Base-by-base conservation (phyloP, 92 coral and sea anemone species). In the Porites lobata region DNA sequence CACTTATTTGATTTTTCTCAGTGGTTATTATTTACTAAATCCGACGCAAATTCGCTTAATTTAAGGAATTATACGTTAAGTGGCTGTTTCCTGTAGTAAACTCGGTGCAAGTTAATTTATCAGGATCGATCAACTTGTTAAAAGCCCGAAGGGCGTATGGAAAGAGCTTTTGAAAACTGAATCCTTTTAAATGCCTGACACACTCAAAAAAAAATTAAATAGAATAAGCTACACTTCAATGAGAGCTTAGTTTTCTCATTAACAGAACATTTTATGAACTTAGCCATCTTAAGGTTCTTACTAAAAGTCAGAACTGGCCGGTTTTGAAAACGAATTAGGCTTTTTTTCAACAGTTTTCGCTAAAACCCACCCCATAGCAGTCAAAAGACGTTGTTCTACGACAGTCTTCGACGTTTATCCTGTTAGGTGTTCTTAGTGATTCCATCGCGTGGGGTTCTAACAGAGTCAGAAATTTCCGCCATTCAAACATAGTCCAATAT, bases 371-470 rank as follows among this genome's bases (percentile, higher is more conserved):
- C 47, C 47, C 6, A 38, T 38, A 38, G 47, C 47, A 38, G 47
- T 38, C 47, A 38, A 38, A 38, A 38, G 47, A 38, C 47, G 47
- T 38, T 38, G 47, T 38, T 38, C 47, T 38, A 38, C 6, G 47
- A 38, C 47, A 38, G 47, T 2, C 4, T 38, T 38, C 47, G 47
- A 38, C 47, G 47, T 3, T 38, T 38, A 38, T 38, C 47, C 47
- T 38, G 47, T 38, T 38, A 38, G 47, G 47, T 38, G 47, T 61
- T 73, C 80, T 12, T 32, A 58, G 87, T 53, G 50, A 13, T 6
- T 61, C 62, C 87, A 74, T 84, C 87, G 87, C 74, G 87, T 84
- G 87, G 80, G 87, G 87, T 75, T 29, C 80, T 62, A 20, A 71
- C 32, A 9, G 32, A 62, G 65, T 21, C 47, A 56, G 15, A 83